Percentiles rank a stretch among this genome's conserved stretches.
Evolutionary conservation across 2,888 invertebrate species (phyloP).

Genomic region (Perithous albicinctus): DNA sequence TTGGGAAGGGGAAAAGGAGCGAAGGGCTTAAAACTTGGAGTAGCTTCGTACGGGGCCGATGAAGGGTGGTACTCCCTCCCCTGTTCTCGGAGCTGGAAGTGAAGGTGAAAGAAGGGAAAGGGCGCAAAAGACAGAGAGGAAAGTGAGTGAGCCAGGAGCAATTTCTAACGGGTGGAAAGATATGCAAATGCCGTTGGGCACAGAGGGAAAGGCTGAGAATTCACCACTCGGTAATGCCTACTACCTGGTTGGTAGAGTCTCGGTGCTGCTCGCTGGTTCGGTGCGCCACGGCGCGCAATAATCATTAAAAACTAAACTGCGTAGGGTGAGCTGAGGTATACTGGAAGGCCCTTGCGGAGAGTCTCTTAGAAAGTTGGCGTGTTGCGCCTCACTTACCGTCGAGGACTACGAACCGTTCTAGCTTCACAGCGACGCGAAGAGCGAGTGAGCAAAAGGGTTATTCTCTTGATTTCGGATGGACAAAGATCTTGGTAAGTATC

Average conservation of each 20-base stretch:
- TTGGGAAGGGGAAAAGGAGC: conserved; percentile 54
- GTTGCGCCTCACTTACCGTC: conserved; percentile 40
- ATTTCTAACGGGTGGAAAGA: conserved; percentile 82
- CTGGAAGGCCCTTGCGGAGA: conserved; percentile 19
- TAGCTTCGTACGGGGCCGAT: conserved; percentile 71
- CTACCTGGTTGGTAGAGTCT: conserved; percentile 70
- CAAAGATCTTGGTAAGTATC: conserved; percentile 11
- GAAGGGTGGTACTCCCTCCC: conserved; percentile 57
- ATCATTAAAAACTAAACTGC: conserved; percentile 83
- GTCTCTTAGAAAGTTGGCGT: conserved; percentile 65
- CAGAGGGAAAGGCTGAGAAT: conserved; percentile 72
- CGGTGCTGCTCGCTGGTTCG: conserved; percentile 51
- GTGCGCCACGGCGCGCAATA: conserved; percentile 77
- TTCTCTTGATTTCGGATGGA: conserved; percentile 39
- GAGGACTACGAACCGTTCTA: background rate
- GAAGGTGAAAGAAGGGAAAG: conserved; percentile 47
- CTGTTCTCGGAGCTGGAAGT: conserved; percentile 61
- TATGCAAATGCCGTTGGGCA: conserved; percentile 80
- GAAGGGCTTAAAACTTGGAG: conserved; percentile 80
- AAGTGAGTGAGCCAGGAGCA: conserved; percentile 68
- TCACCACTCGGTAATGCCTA: conserved; percentile 77
- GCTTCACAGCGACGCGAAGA: background rate
- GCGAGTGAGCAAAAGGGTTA: conserved; percentile 30
- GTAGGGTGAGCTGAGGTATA: conserved; percentile 39
- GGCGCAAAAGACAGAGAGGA: conserved; percentile 8